Base-by-base conservation (phyloP, 2,113 vertebrate genomes). In the Leptobrachium leishanense region DNA sequence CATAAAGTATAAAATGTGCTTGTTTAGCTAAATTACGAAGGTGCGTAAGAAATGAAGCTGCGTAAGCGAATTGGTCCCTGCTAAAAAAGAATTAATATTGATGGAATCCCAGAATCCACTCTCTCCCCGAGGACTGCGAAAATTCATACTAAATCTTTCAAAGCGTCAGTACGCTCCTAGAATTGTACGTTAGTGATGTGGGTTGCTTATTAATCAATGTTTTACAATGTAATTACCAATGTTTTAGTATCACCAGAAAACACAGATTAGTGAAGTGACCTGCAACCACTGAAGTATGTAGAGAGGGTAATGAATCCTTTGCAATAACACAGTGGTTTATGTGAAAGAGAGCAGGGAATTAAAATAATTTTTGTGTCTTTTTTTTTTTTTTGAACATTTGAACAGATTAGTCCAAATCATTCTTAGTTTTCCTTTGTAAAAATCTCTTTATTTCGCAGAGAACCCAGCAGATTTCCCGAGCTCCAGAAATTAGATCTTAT, bases 141-240 rank as follows among this genome's bases (percentile, higher is more conserved):
- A 90, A 87, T 91, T 90, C 88, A 86, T 88, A 84, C 83, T 85
- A 86, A 91, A 90, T 88, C 87, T 90, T 91, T 89, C 80, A 89
- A 90, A 85, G 68, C 85, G 84, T 88, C 83, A 85, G 86, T 84
- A 88, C 88, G 91, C 91, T 89, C 77, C 86, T 86, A 90, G 82
- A 88, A 89, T 92, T 66, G 68, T 88, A 87, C 92, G 91, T 91
- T 90, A 89, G 89, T 88, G 87, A 91, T 93, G 88, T 90, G 88
- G 89, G 86, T 88, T 90, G 89, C 91, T 94, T 96, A 96, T 96
- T 95, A 95, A 98, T 97, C 95, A 95, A 92, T 94, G 94, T 95
- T 95, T 95, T 95, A 90, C 90, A 92, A 91, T 90, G 89, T 94
- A 95, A 96, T 96, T 97, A 93, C 91, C 92, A 90, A 89, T 94